These are phyloP conservation scores for Rosalia funebris DNA, from an alignment of 2,888 invertebrate genomes.

Conservation along the genomic window DNA sequence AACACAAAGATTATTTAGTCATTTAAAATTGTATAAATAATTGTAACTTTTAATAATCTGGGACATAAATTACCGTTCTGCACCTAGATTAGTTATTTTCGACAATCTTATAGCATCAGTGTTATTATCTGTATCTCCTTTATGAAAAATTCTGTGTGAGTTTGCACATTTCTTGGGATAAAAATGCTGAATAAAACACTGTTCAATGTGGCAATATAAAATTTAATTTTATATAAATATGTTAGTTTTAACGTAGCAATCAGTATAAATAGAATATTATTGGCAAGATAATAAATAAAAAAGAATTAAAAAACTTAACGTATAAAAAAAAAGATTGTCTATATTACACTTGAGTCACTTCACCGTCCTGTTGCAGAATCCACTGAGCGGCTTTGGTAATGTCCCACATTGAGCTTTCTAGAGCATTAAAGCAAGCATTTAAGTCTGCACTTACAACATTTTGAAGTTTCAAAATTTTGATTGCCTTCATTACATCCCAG, in stretches of 20 bases:
- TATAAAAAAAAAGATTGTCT: slow-evolving; percentile 4
- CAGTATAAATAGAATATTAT: slow-evolving; percentile 40
- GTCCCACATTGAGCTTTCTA: slow-evolving; percentile 74
- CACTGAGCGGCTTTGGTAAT: slow-evolving; percentile 74
- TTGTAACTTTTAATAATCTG: too few species aligned
- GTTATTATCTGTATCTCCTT: too few species aligned
- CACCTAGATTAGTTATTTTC: too few species aligned
- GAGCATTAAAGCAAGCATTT: slow-evolving; percentile 65
- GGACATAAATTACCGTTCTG: too few species aligned
- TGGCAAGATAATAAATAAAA: slow-evolving; percentile 51
- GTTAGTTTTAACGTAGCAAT: slow-evolving; percentile 40
- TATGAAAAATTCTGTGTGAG: too few species aligned
- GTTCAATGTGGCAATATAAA: slow-evolving; percentile 32
- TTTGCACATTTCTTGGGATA: too few species aligned
- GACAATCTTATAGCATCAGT: too few species aligned
- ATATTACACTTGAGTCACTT: slow-evolving; percentile 56
- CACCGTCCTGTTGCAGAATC: slow-evolving; percentile 65
- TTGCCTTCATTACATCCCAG: slow-evolving; percentile 91
- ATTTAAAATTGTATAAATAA: too few species aligned
- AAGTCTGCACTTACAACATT: slow-evolving; percentile 61
- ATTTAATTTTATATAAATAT: slow-evolving; percentile 42
- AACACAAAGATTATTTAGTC: too few species aligned
- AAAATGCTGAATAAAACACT: too few species aligned
- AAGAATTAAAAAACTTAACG: slow-evolving; percentile 22
- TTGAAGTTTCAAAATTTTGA: slow-evolving; percentile 80